Evolutionary conservation across 2,888 invertebrate genomes (phyloP).

Genomic region (Spilarctia lutea): DNA sequence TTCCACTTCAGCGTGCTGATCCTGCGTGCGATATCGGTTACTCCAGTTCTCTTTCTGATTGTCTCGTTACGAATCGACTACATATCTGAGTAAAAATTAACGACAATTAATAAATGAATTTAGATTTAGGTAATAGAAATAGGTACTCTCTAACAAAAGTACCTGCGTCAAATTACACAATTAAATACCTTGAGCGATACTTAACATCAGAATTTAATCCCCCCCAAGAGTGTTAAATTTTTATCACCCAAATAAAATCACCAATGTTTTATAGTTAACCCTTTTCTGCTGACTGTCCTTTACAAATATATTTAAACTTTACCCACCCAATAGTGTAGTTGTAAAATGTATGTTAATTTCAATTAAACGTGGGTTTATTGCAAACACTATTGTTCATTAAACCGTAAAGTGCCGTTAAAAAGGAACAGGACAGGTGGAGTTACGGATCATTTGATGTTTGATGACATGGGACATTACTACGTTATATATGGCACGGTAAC

Average conservation of each 20-base stretch:
- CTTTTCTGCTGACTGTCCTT: not conserved
- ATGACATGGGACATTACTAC: not conserved
- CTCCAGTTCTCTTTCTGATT: no score
- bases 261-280: not conserved
- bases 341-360: conserved; percentile 9
- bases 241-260: not conserved
- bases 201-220: no score
- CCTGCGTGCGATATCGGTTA: no score
- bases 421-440: not conserved
- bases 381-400: conserved; percentile 13
- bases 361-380: conserved; percentile 8
- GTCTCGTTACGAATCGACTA: no score
- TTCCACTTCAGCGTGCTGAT: no score
- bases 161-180: not conserved
- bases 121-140: no score
- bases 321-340: not conserved
- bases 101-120: no score
- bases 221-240: not conserved
- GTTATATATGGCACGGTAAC: not conserved
- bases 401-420: conserved; percentile 11
- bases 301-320: conserved; percentile 8
- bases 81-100: no score
- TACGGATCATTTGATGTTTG: not conserved
- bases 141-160: not conserved
- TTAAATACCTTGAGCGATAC: not conserved